phyloP scores from a whole-genome alignment of 2,113 vertebrate species.

The Ptychochromis oligacanthus region DNA sequence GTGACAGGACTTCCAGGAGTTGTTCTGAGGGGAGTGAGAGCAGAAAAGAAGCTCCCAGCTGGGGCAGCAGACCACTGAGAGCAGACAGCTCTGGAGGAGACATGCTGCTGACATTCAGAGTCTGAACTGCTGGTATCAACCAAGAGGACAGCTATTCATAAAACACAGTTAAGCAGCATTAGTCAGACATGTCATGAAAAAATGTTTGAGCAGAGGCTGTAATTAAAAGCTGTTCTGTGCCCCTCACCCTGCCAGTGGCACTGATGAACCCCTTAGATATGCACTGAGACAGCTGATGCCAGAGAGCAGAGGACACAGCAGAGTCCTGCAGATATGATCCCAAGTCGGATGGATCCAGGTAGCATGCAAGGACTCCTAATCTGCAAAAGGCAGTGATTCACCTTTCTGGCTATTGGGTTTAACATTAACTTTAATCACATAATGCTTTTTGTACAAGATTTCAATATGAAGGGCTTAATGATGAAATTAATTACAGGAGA shows the following conservation, averaged over 20 bases:
- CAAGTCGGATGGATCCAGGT: slow-evolving; percentile 84
- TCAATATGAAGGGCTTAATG: not conserved
- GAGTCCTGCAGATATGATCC: slow-evolving; percentile 76
- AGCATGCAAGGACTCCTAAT: slow-evolving; percentile 85
- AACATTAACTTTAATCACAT: not conserved
- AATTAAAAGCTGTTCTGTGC: not conserved
- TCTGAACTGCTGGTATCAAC: slow-evolving; percentile 79
- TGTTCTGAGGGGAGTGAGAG: slow-evolving; percentile 78
- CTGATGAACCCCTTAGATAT: slow-evolving; percentile 82
- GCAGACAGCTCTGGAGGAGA: slow-evolving; percentile 71
- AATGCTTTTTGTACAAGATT: not conserved
- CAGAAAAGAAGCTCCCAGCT: slow-evolving; percentile 84
- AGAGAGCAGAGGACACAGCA: slow-evolving; percentile 74
- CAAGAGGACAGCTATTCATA: slow-evolving; percentile 82
- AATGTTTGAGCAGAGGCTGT: not conserved
- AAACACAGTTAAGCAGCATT: slow-evolving; percentile 22
- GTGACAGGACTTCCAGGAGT: slow-evolving; percentile 80
- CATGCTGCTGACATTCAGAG: slow-evolving; percentile 76
- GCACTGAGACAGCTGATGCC: slow-evolving; percentile 84
- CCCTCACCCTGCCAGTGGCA: slow-evolving; percentile 82
- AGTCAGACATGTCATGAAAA: not conserved
- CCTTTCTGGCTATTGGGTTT: not conserved
- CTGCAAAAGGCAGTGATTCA: slow-evolving; percentile 64
- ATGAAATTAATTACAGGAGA: not conserved
- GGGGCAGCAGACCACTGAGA: slow-evolving; percentile 82